Conservation (phyloP, 2,888 invertebrate species). For the Frankliniella fusca region DNA sequence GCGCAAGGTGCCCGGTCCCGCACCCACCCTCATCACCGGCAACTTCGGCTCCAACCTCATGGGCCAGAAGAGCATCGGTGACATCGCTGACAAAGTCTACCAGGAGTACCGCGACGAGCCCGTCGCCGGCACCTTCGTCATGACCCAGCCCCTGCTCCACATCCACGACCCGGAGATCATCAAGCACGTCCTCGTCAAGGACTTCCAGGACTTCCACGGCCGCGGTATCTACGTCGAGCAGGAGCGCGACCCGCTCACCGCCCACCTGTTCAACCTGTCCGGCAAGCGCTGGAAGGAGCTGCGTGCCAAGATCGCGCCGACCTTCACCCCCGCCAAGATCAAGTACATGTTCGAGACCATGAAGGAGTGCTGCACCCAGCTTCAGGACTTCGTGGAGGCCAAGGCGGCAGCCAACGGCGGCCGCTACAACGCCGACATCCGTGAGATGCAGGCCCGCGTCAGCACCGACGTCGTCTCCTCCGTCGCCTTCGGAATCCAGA, state of each 20-base stretch:
- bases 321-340: conserved; percentile 51
- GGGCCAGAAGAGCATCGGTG: conserved; percentile 36
- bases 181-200: conserved; percentile 47
- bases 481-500: conserved; percentile 51
- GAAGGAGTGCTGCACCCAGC: conserved; percentile 46
- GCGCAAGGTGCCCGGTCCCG: conserved; percentile 45
- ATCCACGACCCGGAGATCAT: conserved; percentile 46
- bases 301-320: conserved; percentile 51
- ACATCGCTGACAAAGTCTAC: conserved; percentile 2
- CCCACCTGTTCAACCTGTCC: conserved; percentile 50
- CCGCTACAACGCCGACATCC: conserved; percentile 47
- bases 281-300: conserved; percentile 52
- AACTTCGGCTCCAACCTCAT: conserved; percentile 41
- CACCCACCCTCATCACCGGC: conserved; percentile 43
- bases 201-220: conserved; percentile 51
- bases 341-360: conserved; percentile 53
- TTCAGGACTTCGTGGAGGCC: conserved; percentile 48
- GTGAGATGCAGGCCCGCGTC: conserved; percentile 47
- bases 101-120: background rate
- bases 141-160: conserved; percentile 45
- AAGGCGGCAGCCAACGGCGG: conserved; percentile 41
- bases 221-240: conserved; percentile 50
- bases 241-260: conserved; percentile 49
- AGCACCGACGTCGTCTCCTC: conserved; percentile 51
- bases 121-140: conserved; percentile 5